A percentile compares a stretch with the other conserved stretches of the same genome.
Evolutionary conservation across 1,140 invertebrate genomes (phyloP).

Genomic region (Hyphantria cunea): DNA sequence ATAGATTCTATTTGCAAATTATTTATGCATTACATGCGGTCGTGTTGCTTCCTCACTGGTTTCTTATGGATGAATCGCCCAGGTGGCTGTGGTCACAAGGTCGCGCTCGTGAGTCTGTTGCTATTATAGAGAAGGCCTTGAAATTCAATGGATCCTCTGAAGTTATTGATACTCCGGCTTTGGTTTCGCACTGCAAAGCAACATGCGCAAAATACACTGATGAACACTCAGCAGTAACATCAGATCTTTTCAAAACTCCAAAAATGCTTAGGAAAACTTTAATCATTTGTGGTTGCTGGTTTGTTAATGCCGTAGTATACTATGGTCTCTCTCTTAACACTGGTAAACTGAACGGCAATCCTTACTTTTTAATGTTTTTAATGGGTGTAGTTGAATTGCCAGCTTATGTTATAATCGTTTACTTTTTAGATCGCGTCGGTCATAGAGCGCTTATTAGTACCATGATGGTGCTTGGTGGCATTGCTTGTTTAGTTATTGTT

Average conservation of each 20-base stretch:
- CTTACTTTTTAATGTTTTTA: conserved; percentile 90
- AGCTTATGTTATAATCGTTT: conserved; percentile 87
- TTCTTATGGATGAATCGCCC: conserved; percentile 92
- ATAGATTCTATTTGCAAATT: conserved; percentile 89
- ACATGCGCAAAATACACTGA: conserved; percentile 65
- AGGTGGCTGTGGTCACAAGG: conserved; percentile 92
- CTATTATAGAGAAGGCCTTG: conserved; percentile 87
- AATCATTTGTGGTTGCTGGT: conserved; percentile 92
- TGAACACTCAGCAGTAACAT: conserved; percentile 80
- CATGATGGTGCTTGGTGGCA: conserved; percentile 87
- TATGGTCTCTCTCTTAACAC: conserved; percentile 92
- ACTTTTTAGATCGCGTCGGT: conserved; percentile 87
- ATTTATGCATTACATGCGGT: conserved; percentile 88
- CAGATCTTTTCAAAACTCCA: conserved; percentile 89
- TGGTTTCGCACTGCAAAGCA: conserved; percentile 83
- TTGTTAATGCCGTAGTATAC: conserved; percentile 92
- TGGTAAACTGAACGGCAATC: conserved; percentile 89
- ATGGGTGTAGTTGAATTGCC: conserved; percentile 91
- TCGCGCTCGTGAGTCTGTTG: conserved; percentile 85
- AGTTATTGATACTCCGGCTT: conserved; percentile 83
- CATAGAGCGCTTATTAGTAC: conserved; percentile 87
- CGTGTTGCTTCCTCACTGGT: conserved; percentile 89
- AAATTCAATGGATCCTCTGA: conserved; percentile 85
- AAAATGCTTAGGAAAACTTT: conserved; percentile 89
- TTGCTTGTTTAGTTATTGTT: conserved; percentile 86